Conservation (phyloP, 2,888 invertebrate genomes). For the Coleophora deauratella region DNA sequence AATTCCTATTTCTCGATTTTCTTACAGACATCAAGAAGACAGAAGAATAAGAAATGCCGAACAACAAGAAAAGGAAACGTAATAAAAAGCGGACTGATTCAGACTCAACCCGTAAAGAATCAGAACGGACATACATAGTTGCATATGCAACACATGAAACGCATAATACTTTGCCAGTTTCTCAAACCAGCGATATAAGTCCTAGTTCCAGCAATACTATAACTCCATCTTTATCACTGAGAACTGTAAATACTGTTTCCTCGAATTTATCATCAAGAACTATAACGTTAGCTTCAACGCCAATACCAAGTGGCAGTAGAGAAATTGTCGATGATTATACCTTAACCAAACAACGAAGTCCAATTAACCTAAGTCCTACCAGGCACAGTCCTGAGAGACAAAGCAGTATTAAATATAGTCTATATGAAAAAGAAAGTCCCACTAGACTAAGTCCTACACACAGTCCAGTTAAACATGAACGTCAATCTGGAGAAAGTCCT, state of each 20-base stretch:
- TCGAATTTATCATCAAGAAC: constrained; percentile 3
- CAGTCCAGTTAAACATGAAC: too few relatives aligned
- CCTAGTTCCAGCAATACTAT: constrained; percentile 21
- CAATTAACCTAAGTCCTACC: too few relatives aligned
- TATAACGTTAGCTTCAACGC: constrained; percentile 10
- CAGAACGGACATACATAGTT: constrained; percentile 23
- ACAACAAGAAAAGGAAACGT: too few relatives aligned
- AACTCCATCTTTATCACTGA: constrained; percentile 10
- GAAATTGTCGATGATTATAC: constrained; percentile 9
- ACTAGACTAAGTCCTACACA: too few relatives aligned
- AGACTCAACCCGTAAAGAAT: too few relatives aligned
- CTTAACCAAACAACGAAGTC: constrained; percentile 11
- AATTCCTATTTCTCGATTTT: not conserved
- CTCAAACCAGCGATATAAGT: constrained; percentile 17
- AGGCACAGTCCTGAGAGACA: too few relatives aligned
- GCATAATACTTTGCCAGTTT: constrained; percentile 26
- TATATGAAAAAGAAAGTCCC: too few relatives aligned
- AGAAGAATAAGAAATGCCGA: not conserved
- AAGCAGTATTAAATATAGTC: too few relatives aligned
- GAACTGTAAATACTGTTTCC: constrained; percentile 18
- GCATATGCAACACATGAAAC: constrained; percentile 31
- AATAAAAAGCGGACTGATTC: too few relatives aligned
- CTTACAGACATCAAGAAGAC: not conserved
- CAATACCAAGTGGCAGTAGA: constrained; percentile 3
- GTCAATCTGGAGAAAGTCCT: too few relatives aligned